Percentiles rank a stretch among this genome's conserved stretches.
Evolutionary conservation across 2,888 invertebrate species (phyloP).

Genomic region (Dryococelus australis): DNA sequence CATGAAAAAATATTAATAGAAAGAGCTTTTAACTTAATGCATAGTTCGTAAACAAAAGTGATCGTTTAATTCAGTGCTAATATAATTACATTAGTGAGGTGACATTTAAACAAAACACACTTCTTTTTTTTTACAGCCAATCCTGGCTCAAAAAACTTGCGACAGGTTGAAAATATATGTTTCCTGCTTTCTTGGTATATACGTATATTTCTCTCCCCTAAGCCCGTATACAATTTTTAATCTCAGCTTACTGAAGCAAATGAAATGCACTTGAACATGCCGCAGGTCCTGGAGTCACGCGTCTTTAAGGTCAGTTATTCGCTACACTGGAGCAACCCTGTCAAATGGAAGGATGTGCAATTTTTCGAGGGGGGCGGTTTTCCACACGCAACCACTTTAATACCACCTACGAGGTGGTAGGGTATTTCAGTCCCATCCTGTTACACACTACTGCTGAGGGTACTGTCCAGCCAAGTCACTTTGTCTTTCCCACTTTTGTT

Average conservation of each 20-base stretch:
- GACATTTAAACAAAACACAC: background rate
- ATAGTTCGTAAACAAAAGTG: too few relatives aligned
- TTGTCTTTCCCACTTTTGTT: too few relatives aligned
- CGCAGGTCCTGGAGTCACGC: background rate
- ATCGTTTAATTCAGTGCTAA: background rate
- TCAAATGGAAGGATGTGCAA: background rate
- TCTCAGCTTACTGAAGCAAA: background rate
- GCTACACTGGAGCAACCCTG: background rate
- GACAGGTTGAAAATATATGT: background rate
- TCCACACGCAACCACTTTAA: too few relatives aligned
- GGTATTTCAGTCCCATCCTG: too few relatives aligned
- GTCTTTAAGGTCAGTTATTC: background rate
- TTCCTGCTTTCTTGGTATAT: background rate
- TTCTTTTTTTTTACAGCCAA: background rate
- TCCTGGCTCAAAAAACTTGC: background rate
- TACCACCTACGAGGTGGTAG: too few relatives aligned
- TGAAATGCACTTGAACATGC: background rate
- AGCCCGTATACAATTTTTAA: background rate
- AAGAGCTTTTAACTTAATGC: too few relatives aligned
- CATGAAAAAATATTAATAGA: too few relatives aligned
- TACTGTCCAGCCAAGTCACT: too few relatives aligned
- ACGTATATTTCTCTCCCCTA: background rate
- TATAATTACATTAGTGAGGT: background rate
- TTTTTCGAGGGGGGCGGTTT: background rate
- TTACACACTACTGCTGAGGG: too few relatives aligned